A percentile compares a stretch with the other conserved stretches of the same genome.
phyloP scores from a whole-genome alignment of 2,888 invertebrate genomes.

The Machimus atricapillus region DNA sequence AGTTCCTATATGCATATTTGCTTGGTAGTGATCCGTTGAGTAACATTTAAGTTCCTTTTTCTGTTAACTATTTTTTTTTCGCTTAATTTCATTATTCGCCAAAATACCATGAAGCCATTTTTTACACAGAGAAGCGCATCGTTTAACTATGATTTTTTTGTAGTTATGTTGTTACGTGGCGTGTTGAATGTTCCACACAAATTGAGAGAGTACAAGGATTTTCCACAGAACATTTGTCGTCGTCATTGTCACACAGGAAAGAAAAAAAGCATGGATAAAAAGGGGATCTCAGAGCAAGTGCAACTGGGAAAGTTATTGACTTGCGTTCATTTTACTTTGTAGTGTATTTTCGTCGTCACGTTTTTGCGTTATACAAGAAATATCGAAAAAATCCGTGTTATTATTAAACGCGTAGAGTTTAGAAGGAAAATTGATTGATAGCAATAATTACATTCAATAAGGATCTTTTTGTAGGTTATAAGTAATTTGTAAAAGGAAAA shows the following conservation, averaged over 20 bases:
- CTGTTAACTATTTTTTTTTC: constrained; percentile 35
- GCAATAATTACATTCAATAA: constrained; percentile 39
- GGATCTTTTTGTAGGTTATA: constrained; percentile 34
- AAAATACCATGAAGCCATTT: constrained; percentile 26
- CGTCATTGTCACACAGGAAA: not conserved
- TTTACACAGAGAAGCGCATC: not conserved
- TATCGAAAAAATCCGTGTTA: not conserved
- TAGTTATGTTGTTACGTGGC: not conserved
- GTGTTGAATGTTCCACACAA: constrained; percentile 3
- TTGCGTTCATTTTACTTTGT: not conserved
- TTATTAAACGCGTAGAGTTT: constrained; percentile 5
- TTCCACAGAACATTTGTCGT: not conserved
- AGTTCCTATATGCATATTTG: constrained; percentile 11
- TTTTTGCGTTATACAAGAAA: not conserved
- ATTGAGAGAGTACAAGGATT: constrained; percentile 22
- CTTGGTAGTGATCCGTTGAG: not conserved
- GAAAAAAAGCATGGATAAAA: not conserved
- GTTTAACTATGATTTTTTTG: not conserved
- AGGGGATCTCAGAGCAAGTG: not conserved
- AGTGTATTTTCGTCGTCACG: not conserved
- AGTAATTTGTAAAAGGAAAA: constrained; percentile 27
- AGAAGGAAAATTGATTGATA: constrained; percentile 24
- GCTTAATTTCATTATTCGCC: constrained; percentile 10
- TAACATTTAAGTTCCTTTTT: constrained; percentile 32
- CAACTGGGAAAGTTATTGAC: constrained; percentile 15